Conservation (phyloP, 2,113 vertebrate genomes). For the Gopherus evgoodei region DNA sequence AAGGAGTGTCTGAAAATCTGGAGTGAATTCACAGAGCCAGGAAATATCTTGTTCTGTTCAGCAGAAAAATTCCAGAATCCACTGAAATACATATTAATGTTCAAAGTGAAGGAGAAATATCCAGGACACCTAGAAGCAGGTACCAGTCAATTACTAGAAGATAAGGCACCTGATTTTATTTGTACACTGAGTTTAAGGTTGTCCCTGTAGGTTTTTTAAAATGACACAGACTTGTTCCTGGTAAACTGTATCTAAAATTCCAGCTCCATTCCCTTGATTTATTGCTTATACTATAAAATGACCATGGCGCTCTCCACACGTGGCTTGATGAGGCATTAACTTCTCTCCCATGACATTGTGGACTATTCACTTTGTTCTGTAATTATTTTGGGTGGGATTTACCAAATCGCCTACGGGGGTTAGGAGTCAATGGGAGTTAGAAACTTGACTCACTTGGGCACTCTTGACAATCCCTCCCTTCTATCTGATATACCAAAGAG, state of each 20-base stretch:
- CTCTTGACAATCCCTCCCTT: not conserved
- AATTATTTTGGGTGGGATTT: not conserved
- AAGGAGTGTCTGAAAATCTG: constrained; percentile 86
- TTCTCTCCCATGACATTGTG: not conserved
- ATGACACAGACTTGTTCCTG: not conserved
- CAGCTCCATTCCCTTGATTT: not conserved
- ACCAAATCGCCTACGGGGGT: not conserved
- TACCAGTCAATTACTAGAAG: constrained; percentile 25
- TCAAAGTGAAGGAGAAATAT: constrained; percentile 88
- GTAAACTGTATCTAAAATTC: not conserved
- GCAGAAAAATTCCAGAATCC: constrained; percentile 77
- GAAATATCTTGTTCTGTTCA: constrained; percentile 81
- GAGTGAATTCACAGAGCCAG: constrained; percentile 81
- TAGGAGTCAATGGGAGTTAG: not conserved
- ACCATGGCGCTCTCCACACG: not conserved
- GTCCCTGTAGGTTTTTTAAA: not conserved
- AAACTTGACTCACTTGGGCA: not conserved
- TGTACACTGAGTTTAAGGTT: not conserved
- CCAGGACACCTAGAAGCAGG: constrained; percentile 91
- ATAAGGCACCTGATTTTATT: not conserved
- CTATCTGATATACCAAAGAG: not conserved
- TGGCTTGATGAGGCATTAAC: not conserved
- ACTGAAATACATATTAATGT: constrained; percentile 83
- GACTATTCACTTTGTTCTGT: not conserved
- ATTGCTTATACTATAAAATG: not conserved